phyloP scores from a whole-genome alignment of 1,140 invertebrate species.

The Stratiolaelaps scimitus region DNA sequence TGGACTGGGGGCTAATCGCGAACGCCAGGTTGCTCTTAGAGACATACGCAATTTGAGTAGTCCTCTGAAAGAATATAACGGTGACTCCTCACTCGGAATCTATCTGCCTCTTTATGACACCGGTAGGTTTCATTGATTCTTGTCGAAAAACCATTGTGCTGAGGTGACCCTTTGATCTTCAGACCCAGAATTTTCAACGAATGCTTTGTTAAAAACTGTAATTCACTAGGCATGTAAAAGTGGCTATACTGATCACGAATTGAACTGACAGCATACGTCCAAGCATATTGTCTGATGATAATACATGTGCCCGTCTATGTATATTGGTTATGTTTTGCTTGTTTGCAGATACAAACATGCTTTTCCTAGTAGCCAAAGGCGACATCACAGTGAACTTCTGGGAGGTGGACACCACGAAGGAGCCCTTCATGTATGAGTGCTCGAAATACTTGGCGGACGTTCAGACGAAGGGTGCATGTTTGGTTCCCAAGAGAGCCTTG shows the following conservation, averaged over 20 bases:
- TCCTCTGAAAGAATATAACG: conserved; percentile 55
- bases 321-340: conserved; percentile 31
- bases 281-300: no score
- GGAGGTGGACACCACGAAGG: conserved; percentile 60
- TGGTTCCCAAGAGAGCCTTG: conserved; percentile 77
- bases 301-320: no score
- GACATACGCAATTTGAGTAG: conserved; percentile 66
- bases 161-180: conserved; percentile 31
- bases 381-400: conserved; percentile 73
- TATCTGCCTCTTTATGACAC: conserved; percentile 38
- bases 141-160: no score
- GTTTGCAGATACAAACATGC: conserved; percentile 80
- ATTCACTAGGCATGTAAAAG: no score
- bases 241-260: no score
- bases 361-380: conserved; percentile 76
- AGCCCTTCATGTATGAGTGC: conserved; percentile 69
- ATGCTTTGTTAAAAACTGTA: conserved; percentile 30
- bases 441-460: conserved; percentile 38
- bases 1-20: conserved; percentile 51
- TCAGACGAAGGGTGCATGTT: conserved; percentile 77
- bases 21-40: conserved; percentile 70
- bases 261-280: no score
- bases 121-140: not conserved
- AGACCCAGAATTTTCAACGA: not conserved
- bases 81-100: conserved; percentile 75